Conservation (phyloP, 1,140 invertebrate species). For the Drosophila oshimai region DNA sequence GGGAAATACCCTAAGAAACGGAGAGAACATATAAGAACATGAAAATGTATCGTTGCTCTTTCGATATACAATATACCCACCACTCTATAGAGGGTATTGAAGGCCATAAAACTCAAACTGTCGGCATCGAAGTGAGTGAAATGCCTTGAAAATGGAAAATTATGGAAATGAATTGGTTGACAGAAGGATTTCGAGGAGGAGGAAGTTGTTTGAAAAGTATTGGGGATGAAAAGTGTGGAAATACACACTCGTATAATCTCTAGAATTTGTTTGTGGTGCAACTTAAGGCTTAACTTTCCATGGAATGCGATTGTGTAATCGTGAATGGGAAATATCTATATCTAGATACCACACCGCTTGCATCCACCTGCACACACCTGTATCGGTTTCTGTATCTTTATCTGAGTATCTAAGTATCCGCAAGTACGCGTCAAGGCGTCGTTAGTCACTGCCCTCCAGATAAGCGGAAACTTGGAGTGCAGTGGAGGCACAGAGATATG, state of each 20-base stretch:
- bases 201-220: not conserved
- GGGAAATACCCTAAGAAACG: not conserved
- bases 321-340: not conserved
- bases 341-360: too few species aligned
- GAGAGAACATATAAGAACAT: too few species aligned
- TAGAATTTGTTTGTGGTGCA: too few species aligned
- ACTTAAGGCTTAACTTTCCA: too few species aligned
- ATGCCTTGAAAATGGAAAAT: conserved; percentile 39
- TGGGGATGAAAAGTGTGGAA: not conserved
- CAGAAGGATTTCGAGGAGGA: not conserved
- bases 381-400: not conserved
- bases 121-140: conserved; percentile 8
- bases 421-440: too few species aligned
- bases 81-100: not conserved
- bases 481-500: not conserved
- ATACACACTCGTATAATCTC: too few species aligned
- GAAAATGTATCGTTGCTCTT: too few species aligned
- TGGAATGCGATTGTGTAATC: not conserved
- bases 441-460: conserved; percentile 5
- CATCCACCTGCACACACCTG: not conserved
- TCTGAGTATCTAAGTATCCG: too few species aligned
- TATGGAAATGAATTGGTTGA: conserved; percentile 34
- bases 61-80: not conserved
- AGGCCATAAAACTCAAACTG: conserved; percentile 13
- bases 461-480: not conserved